A percentile compares a stretch with the other conserved stretches of the same genome.
Conservation (phyloP, 1,140 invertebrate species). For the Tetramorium parvispinum region DNA sequence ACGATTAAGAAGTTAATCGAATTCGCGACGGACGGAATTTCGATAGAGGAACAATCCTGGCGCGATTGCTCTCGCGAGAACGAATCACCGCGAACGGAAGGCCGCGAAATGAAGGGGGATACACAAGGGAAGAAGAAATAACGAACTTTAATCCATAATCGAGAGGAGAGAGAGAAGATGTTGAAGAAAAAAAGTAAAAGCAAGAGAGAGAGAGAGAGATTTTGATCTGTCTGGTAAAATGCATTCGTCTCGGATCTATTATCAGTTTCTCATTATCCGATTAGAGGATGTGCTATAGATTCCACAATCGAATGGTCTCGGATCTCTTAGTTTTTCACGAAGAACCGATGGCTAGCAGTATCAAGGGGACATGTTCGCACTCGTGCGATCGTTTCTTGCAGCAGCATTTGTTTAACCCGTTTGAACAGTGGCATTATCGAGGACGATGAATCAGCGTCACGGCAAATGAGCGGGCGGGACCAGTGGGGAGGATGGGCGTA, state of each 20-base stretch:
- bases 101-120: constrained; percentile 22
- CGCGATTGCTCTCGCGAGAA: constrained; percentile 56
- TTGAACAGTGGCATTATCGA: constrained; percentile 38
- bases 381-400: not conserved
- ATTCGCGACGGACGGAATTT: constrained; percentile 57
- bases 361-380: not conserved
- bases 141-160: constrained; percentile 27
- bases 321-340: constrained; percentile 21
- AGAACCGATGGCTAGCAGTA: not conserved
- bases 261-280: constrained; percentile 47
- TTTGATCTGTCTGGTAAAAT: constrained; percentile 14
- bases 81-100: constrained; percentile 21
- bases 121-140: constrained; percentile 16
- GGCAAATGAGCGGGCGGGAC: constrained; percentile 5
- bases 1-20: constrained; percentile 58
- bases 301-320: not conserved
- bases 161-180: not conserved
- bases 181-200: not conserved
- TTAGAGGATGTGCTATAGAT: constrained; percentile 17
- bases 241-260: constrained; percentile 34
- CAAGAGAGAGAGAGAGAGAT: not conserved
- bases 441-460: constrained; percentile 35
- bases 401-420: constrained; percentile 21
- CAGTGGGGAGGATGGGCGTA: no score
- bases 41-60: constrained; percentile 45